Evolutionary conservation across 2,113 vertebrate species (phyloP), one percentile per base, ranked within the genome.

Genomic region (Protobothrops mucrosquamatus): DNA sequence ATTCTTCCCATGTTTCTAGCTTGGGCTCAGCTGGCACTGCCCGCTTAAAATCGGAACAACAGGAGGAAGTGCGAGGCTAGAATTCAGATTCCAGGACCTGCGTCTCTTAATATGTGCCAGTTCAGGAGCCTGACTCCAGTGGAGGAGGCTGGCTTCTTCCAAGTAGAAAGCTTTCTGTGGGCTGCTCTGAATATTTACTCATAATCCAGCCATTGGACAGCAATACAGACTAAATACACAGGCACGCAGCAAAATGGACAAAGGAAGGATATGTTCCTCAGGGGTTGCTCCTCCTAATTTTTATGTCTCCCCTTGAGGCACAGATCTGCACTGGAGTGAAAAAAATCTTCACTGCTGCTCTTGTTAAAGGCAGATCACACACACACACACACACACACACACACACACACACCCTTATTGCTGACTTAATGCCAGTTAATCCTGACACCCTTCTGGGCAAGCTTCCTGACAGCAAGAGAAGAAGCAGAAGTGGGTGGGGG

Each of bases 361-460:
- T 64, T 59, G 93, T n/a, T 89, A n/a, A 34, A 91, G 94, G 95
- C 91, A 97, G 94, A 85, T 87, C 95, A 91, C 94, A 0, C 64
- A 9, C 23, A 29, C 12, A 10, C 4, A 29, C 11, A 48, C 95
- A 92, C 94, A 0, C 61, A 8, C 56, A 29, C 11, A 9, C 4
- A 26, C 9, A 51, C 48, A 51, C 8, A 51, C 24, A 29, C 12
- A 9, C 94, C 69, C 92, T 94, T 91, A 94, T 92, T 29, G 88
- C 89, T 7, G 3, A 54, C 94, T 94, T 97, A 97, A 95, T 95
- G 95, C 95, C 97, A 95, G 97, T 97, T 96, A 97, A 90, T 95
- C 92, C 94, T 26, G 12, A 97, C 87, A 96, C 95, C 94, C 94
- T 97, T 95, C 91, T 95, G 96, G 95, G 57, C 93, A 94, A 95